These are phyloP conservation scores for Sesia bembeciformis DNA, from an alignment of 2,888 invertebrate species.

Conservation along the genomic window DNA sequence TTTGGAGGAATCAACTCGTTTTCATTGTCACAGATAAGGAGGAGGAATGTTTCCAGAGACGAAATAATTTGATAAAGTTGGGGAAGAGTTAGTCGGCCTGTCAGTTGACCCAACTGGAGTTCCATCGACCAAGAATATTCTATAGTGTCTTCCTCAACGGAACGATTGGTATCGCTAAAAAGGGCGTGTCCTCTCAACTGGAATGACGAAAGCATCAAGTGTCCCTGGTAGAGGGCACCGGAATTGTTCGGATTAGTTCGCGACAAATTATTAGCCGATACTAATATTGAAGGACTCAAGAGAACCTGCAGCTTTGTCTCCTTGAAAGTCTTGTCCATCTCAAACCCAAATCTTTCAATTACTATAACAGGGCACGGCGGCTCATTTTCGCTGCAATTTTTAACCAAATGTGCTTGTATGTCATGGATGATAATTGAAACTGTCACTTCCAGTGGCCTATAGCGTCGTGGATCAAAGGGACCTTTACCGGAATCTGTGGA, in stretches of 20 bases:
- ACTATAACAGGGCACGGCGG: conserved; percentile 93
- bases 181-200: conserved; percentile 96
- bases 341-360: conserved; percentile 94
- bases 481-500: conserved; percentile 72
- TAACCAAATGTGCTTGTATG: conserved; percentile 94
- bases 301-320: conserved; percentile 94
- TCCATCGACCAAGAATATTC: conserved; percentile 99
- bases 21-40: conserved; percentile 90
- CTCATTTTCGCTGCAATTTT: conserved; percentile 92
- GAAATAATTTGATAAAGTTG: conserved; percentile 91
- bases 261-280: conserved; percentile 83
- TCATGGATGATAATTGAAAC: conserved; percentile 96
- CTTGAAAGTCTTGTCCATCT: conserved; percentile 94
- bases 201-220: conserved; percentile 87
- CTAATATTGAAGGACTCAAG: conserved; percentile 89
- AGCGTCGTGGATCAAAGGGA: conserved; percentile 89
- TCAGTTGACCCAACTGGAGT: conserved; percentile 93
- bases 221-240: conserved; percentile 82
- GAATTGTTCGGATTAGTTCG: conserved; percentile 71
- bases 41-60: conserved; percentile 89
- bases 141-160: conserved; percentile 93
- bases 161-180: conserved; percentile 94
- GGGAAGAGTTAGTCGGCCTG: conserved; percentile 91
- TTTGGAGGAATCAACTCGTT: conserved; percentile 91
- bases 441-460: conserved; percentile 91